A percentile compares a stretch with the other conserved stretches of the same genome.
Conservation (phyloP, 2,113 vertebrate species). For the Cepphus grylle region DNA sequence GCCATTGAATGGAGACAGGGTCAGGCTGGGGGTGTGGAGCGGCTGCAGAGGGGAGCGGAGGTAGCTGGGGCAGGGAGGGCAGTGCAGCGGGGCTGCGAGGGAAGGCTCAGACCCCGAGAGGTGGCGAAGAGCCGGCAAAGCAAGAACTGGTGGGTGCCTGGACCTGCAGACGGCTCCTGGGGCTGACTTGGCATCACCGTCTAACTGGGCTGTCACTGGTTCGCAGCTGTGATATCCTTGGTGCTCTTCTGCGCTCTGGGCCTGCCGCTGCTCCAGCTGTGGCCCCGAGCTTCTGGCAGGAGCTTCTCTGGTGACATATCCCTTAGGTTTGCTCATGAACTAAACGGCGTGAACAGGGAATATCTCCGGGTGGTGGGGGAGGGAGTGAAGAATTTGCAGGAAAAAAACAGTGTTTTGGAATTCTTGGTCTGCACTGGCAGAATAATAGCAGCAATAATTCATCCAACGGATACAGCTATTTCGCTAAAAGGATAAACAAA, state of each 20-base stretch:
- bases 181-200: background rate
- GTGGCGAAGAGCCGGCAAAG: background rate
- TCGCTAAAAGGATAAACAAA: background rate
- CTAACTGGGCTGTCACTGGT: background rate
- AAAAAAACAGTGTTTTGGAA: background rate
- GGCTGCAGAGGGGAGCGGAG: background rate
- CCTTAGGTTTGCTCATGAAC: background rate
- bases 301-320: background rate
- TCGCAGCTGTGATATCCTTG: background rate
- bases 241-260: background rate
- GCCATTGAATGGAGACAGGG: fast-evolving
- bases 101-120: background rate
- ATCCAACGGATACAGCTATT: background rate
- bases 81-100: fast-evolving
- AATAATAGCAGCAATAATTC: background rate
- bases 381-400: background rate
- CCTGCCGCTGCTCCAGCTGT: background rate
- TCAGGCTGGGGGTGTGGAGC: background rate
- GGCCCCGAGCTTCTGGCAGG: background rate
- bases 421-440: background rate
- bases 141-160: background rate
- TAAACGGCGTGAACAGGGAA: background rate
- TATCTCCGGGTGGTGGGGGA: background rate
- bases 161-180: background rate
- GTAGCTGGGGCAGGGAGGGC: background rate